Base-by-base conservation (phyloP, 2,797 vertebrate species). In the Chaetophractus vellerosus region DNA sequence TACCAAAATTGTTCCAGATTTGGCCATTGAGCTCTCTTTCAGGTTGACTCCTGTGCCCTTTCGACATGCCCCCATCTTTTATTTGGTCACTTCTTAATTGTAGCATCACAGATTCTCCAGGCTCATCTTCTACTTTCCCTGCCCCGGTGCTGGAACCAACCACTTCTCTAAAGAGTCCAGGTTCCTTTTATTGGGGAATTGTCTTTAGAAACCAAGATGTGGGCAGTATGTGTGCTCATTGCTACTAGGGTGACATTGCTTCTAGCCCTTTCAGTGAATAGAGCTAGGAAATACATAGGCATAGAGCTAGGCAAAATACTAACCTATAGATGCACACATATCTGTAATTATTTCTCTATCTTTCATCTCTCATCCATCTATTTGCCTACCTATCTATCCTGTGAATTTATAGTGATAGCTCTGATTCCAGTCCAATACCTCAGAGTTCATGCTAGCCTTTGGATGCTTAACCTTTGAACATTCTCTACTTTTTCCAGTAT, bases 191-290 rank as follows among this genome's bases (percentile, higher is more conserved):
- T 38, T 64, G 26, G 71, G 59, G n/a, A 93, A 76, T 9, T 26
- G 38, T 55, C 33, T 52, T 93, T 76, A 81, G 88, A 76, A 88
- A 66, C 59, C 88, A 93, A 84, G 50, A 75, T 52, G 5, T 74
- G 38, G 88, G 55, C 9, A 48, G 33, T 23, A 76, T 11, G 7
- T 45, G 7, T 81, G 23, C 15, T 50, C 15, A 0, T 63, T 45
- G 24, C 21, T 52, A 18, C 26, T 10, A 41, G 6, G 48, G 6
- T 68, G 31, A 1, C 18, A 84, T 93, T 89, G 93, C 68, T 88
- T 68, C 63, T 52, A 66, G 52, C 26, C 24, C 24, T 90, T 9
- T 84, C 33, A 36, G 41, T 71, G 78, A 16, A 36, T 45, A 85
- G 36, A 95, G 45, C 26, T 33, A 48, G 11, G 11, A 86, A 76